Evolutionary conservation across 92 coral and sea anemone genomes (phyloP), one percentile per base, ranked within the genome.

Genomic region (Porites lobata): DNA sequence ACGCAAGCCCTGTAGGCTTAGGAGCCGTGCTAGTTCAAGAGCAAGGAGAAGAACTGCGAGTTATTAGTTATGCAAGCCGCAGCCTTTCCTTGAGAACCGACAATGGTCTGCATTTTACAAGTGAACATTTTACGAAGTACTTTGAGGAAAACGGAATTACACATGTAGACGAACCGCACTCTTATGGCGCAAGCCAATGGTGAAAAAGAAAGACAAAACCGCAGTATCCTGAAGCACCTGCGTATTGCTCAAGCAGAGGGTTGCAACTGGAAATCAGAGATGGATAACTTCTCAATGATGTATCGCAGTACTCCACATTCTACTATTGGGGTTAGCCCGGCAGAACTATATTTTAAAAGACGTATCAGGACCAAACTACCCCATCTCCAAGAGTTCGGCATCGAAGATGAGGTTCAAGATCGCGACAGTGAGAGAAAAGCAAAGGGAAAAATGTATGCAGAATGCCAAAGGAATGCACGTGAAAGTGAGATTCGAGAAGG

Each of bases 1-100:
- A 93, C 71, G 91, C 93, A 52, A 92, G 92, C 64, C 94, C 89
- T 14, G 94, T 87, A 50, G 92, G 94, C 15, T 61, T n/a, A n/a
- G n/a, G n/a, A n/a, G n/a, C n/a, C n/a, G n/a, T n/a, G n/a, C n/a
- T n/a, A n/a, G n/a, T n/a, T n/a, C 85, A 82, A 29, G 54, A 67
- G 75, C 90, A 90, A 80, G 82, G 82, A 21, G 87, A 85, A 58
- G 87, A 86, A 83, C 52, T 74, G 3, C 59, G 90, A 62, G 90
- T 86, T 26, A 80, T 90, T 9, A 70, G 89, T 82, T 87, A 87
- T 82, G 90, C 94, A 15, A 92, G 90, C 80, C 86, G 80, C 66
- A 92, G 90, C 78, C 68, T 92, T 26, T 68, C 91, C 14, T 26
- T 72, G 63, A 52, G 92, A 92, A 64, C 20, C 50, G 84, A 75